phyloP scores from a whole-genome alignment of 2,888 invertebrate genomes.

The Caprella mutica region DNA sequence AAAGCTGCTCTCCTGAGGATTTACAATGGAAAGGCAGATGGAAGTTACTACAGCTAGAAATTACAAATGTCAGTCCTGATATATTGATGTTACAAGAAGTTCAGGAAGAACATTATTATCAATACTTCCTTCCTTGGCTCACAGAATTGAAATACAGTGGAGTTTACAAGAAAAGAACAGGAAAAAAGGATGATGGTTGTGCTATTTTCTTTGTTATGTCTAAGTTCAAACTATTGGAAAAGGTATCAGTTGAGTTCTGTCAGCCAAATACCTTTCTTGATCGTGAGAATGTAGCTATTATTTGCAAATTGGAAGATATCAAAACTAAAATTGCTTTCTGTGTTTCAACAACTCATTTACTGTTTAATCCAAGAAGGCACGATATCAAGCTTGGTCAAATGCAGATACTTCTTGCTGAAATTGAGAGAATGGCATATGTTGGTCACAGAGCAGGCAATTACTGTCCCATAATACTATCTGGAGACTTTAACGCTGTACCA shows the following conservation, averaged over 20 bases:
- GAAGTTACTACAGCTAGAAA: conserved; percentile 43
- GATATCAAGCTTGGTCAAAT: conserved; percentile 84
- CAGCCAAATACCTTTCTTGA: conserved; percentile 51
- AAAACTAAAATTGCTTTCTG: conserved; percentile 40
- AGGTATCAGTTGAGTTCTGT: conserved; percentile 58
- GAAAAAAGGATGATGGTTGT: conserved; percentile 71
- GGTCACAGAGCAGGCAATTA: conserved; percentile 45
- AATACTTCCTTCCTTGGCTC: conserved; percentile 48
- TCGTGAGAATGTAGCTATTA: conserved; percentile 75
- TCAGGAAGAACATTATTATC: conserved; percentile 57
- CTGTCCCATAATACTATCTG: conserved; percentile 71
- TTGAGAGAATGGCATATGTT: conserved; percentile 62
- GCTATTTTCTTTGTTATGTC: conserved; percentile 67
- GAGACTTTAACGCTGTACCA: conserved; percentile 83
- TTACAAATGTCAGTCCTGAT: conserved; percentile 49
- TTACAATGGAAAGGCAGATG: conserved; percentile 26
- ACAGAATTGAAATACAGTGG: conserved; percentile 52
- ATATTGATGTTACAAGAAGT: conserved; percentile 76
- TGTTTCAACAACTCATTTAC: conserved; percentile 84
- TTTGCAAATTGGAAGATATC: conserved; percentile 56
- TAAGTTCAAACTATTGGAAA: conserved; percentile 55
- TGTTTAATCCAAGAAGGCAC: conserved; percentile 79
- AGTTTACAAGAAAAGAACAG: conserved; percentile 72
- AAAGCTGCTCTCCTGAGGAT: conserved; percentile 8
- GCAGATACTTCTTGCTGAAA: conserved; percentile 67